Percentiles rank a stretch among this genome's conserved stretches.
Evolutionary conservation across 2,113 vertebrate genomes (phyloP).

Genomic region (Sphyrna mokarran): DNA sequence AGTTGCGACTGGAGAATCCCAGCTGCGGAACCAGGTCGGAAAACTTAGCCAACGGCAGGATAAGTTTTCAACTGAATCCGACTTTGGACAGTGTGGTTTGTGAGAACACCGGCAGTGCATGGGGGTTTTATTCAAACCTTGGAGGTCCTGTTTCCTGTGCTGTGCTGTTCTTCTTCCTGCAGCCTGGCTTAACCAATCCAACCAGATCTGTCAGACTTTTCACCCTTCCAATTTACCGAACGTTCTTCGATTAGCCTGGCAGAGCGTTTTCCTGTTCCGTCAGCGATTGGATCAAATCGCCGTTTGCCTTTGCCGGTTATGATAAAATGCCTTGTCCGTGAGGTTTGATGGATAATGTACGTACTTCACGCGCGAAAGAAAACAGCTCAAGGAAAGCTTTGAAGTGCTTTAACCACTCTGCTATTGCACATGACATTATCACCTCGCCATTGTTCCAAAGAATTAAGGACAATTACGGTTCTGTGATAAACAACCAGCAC

Average conservation of each 20-base stretch:
- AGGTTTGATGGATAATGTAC: conserved; percentile 15
- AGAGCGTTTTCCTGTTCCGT: neutral
- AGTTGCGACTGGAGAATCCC: too few relatives aligned
- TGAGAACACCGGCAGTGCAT: too few relatives aligned
- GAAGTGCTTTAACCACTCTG: conserved; percentile 21
- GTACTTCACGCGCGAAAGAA: neutral
- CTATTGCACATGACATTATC: conserved; percentile 29
- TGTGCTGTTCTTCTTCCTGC: neutral
- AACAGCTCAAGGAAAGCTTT: neutral
- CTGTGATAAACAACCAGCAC: conserved; percentile 14
- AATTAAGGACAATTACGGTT: conserved; percentile 29
- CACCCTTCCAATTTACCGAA: neutral
- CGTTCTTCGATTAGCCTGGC: neutral
- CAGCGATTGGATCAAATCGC: neutral
- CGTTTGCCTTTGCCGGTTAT: neutral
- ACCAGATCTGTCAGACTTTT: neutral
- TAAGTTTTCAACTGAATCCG: neutral
- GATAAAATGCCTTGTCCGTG: neutral
- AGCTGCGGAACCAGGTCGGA: too few relatives aligned
- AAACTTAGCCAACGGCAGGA: neutral
- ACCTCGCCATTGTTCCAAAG: conserved; percentile 21
- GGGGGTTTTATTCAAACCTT: neutral
- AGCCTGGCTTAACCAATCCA: neutral
- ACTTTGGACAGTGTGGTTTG: too few relatives aligned
- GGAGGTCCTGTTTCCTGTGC: too few relatives aligned